A percentile compares a stretch with the other conserved stretches of the same genome.
Conservation (phyloP, 2,797 vertebrate species). For the Botia almorhae region DNA sequence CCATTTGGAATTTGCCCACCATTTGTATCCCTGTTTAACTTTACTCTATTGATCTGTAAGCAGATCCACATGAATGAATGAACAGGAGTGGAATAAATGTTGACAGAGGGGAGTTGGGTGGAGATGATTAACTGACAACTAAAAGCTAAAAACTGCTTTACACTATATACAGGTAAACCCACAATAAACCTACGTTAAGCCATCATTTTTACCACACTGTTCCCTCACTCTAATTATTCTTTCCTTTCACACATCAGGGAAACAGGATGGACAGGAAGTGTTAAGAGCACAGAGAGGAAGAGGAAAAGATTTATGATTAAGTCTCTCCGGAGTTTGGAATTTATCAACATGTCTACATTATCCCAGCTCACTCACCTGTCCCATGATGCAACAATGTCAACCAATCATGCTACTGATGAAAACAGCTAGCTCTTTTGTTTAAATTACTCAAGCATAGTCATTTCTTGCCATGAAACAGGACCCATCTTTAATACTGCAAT, state of each 20-base stretch:
- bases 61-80: slow-evolving; percentile 16
- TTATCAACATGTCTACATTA: slow-evolving; percentile 40
- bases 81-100: slow-evolving; percentile 30
- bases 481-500: too few species aligned
- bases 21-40: slow-evolving; percentile 23
- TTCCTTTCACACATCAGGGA: slow-evolving; percentile 38
- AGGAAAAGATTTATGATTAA: slow-evolving; percentile 40
- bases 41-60: slow-evolving; percentile 3
- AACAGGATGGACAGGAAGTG: slow-evolving; percentile 42
- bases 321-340: slow-evolving; percentile 26
- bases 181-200: slow-evolving; percentile 26
- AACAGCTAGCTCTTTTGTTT: not conserved
- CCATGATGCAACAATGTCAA: slow-evolving; percentile 4
- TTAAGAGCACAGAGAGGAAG: not conserved
- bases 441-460: not conserved
- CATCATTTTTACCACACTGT: slow-evolving; percentile 15
- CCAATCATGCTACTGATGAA: not conserved
- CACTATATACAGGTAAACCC: slow-evolving; percentile 4
- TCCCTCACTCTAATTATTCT: slow-evolving; percentile 30
- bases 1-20: not conserved
- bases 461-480: not conserved
- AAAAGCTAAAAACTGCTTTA: slow-evolving; percentile 24
- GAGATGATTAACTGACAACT: slow-evolving; percentile 14
- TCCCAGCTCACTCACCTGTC: slow-evolving; percentile 14
- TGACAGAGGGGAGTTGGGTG: not conserved